phyloP scores from a whole-genome alignment of 2,888 invertebrate genomes.

The Ornithoptera alexandrae region DNA sequence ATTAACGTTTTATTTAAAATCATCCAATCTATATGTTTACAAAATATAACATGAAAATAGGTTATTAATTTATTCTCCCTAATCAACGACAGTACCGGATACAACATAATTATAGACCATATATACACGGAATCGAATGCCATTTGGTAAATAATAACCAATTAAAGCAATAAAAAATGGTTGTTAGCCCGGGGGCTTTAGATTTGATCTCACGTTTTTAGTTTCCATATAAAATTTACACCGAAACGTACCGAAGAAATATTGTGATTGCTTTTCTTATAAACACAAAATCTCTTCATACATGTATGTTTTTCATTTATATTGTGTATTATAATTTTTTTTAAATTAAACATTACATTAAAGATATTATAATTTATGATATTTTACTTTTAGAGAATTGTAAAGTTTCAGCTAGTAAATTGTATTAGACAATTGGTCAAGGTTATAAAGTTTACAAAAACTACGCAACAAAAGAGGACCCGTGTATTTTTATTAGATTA shows the following conservation, averaged over 20 bases:
- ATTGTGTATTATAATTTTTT: background rate
- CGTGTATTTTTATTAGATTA: background rate
- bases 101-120: slow-evolving; percentile 49
- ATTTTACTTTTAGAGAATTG: background rate
- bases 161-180: slow-evolving; percentile 52
- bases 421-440: background rate
- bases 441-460: background rate
- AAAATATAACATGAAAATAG: slow-evolving; percentile 28
- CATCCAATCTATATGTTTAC: background rate
- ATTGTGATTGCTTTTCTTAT: background rate
- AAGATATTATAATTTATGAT: background rate
- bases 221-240: slow-evolving; percentile 37
- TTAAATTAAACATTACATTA: background rate
- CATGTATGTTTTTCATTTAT: background rate
- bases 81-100: slow-evolving; percentile 40
- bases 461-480: no score
- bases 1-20: no score
- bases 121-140: slow-evolving; percentile 48
- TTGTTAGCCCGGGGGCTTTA: slow-evolving; percentile 38
- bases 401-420: background rate
- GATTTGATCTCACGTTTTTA: slow-evolving; percentile 42
- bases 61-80: slow-evolving; percentile 33
- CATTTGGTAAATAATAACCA: slow-evolving; percentile 54
- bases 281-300: background rate
- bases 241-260: slow-evolving; percentile 30